These are phyloP conservation scores for Aphis craccivora DNA, from an alignment of 1,140 invertebrate genomes.

Conservation along the genomic window DNA sequence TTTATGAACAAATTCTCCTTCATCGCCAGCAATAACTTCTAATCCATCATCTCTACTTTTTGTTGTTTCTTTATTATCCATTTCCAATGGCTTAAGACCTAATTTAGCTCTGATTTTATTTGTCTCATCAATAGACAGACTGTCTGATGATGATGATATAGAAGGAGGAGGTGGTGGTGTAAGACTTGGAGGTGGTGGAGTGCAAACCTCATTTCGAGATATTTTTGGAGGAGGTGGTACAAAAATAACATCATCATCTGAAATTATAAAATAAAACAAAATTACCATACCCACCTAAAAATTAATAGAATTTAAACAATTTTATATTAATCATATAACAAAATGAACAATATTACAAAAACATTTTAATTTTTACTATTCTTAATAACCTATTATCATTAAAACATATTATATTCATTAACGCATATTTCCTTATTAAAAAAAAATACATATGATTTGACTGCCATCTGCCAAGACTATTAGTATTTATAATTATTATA, in stretches of 20 bases:
- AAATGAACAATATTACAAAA: neutral
- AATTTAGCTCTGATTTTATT: constrained; percentile 91
- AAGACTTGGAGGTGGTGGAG: constrained; percentile 62
- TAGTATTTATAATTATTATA: neutral
- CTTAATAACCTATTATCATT: neutral
- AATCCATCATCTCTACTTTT: constrained; percentile 58
- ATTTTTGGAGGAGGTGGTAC: constrained; percentile 63
- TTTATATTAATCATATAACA: neutral
- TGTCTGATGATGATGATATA: constrained; percentile 67
- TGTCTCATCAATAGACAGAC: constrained; percentile 87
- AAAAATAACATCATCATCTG: constrained; percentile 62
- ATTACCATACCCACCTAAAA: neutral
- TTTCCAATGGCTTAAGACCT: constrained; percentile 90
- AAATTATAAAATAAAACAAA: constrained; percentile 4
- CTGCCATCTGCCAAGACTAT: neutral
- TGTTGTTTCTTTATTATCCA: constrained; percentile 64
- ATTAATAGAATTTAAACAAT: neutral
- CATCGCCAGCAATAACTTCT: constrained; percentile 66
- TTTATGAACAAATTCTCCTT: constrained; percentile 92
- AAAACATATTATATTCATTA: neutral
- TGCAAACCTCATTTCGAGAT: constrained; percentile 57
- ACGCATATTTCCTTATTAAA: neutral
- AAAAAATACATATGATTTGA: neutral
- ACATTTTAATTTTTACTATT: neutral
- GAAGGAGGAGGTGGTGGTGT: constrained; percentile 65